Conservation (phyloP, 2,888 invertebrate species). For the Phortica magna region DNA sequence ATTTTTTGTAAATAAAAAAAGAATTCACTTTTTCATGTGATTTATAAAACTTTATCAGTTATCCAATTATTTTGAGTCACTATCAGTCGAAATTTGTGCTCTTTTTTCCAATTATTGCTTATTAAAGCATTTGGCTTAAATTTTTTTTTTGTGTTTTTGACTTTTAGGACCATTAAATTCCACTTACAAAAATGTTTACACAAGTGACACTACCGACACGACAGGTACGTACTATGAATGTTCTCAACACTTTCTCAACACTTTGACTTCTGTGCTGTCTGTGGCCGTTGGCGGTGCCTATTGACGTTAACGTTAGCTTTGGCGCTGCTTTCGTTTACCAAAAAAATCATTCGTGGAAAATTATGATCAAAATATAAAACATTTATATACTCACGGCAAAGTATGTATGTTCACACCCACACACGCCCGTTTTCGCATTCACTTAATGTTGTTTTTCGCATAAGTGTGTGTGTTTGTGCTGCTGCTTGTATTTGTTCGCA, state of each 20-base stretch:
- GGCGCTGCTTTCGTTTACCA: neutral
- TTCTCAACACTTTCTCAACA: neutral
- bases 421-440: neutral
- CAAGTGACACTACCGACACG: neutral
- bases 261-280: neutral
- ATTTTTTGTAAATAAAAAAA: neutral
- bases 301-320: neutral
- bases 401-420: slow-evolving; percentile 1
- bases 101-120: too few relatives aligned
- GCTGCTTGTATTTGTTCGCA: slow-evolving; percentile 1
- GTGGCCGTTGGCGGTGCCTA: neutral
- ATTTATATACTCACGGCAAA: slow-evolving; percentile 21
- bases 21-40: neutral
- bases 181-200: neutral
- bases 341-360: neutral
- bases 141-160: too few relatives aligned
- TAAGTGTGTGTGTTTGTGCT: neutral
- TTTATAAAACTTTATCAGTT: too few relatives aligned
- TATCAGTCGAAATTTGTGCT: too few relatives aligned
- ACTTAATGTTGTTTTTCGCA: neutral
- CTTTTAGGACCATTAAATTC: too few relatives aligned
- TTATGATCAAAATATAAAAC: slow-evolving; percentile 14
- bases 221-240: neutral
- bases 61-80: too few relatives aligned
- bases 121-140: too few relatives aligned